Evolutionary conservation across 2,797 vertebrate species (phyloP).

Genomic region (Spea hammondii): DNA sequence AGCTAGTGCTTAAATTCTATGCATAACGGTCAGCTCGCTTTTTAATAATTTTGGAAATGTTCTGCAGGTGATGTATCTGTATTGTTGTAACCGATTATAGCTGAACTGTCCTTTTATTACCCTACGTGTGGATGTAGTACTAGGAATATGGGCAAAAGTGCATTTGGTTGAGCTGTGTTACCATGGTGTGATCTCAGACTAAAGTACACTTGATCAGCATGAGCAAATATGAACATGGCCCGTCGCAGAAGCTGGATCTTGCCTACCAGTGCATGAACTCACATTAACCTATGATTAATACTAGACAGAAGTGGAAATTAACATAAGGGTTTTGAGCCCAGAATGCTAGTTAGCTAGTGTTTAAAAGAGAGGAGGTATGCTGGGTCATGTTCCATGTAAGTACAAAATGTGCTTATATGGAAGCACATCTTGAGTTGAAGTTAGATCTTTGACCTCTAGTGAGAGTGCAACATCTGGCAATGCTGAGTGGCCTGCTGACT

Average conservation of each 20-base stretch:
- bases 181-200: slow-evolving; percentile 34
- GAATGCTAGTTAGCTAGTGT: not conserved
- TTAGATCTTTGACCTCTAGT: too few relatives aligned
- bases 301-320: not conserved
- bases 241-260: not conserved
- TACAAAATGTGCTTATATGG: too few relatives aligned
- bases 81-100: not conserved
- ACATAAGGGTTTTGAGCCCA: not conserved
- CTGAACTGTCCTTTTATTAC: slow-evolving; percentile 3
- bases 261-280: not conserved
- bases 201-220: slow-evolving; percentile 29
- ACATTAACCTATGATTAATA: slow-evolving; percentile 10
- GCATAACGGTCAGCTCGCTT: too few relatives aligned
- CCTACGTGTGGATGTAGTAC: not conserved
- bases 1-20: too few relatives aligned
- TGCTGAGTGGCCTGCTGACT: too few relatives aligned
- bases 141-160: slow-evolving; percentile 15
- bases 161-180: slow-evolving; percentile 20
- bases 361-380: not conserved
- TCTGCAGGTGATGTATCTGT: too few relatives aligned
- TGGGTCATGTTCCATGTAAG: not conserved
- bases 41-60: too few relatives aligned
- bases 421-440: too few relatives aligned
- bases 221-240: slow-evolving; percentile 30
- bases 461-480: too few relatives aligned